Base-by-base conservation (phyloP, 2,113 vertebrate genomes). In the Rattus norvegicus region DNA sequence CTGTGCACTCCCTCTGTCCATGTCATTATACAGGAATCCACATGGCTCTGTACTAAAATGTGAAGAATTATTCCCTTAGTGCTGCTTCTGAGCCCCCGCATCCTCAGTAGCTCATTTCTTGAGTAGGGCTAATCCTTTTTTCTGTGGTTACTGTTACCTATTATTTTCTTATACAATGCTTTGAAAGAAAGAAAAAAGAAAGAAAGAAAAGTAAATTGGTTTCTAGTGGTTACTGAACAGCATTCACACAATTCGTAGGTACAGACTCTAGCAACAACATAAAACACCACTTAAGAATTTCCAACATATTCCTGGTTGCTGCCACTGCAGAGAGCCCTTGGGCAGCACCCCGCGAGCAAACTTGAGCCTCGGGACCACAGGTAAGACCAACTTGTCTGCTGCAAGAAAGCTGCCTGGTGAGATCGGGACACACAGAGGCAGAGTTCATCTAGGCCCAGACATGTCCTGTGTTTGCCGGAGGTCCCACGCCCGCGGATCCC, bases 161-260 rank as follows among this genome's bases (percentile, higher is more conserved):
- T 69, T 69, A 56, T 30, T 93, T 96, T 96, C 88, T 92, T 94
- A 72, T 1, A 92, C 11, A n/a, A 90, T 92, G 73, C 70, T 10
- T n/a, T 54, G 11, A 54, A 54, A 43, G 43, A 43, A 43, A 43
- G 43, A 33, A 36, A 33, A 87, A 61, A 84, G 72, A 19, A 54
- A 79, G 77, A 17, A 47, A 36, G 81, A 86, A 73, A 65, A 28
- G 59, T 47, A 81, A 96, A 22, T 79, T 72, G 69, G 84, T 93
- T 85, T 70, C n/a, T 84, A 49, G 39, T 19, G 84, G 47, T 94
- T 76, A 8, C 75, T 91, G 39, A 88, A 83, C 30, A 63, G n/a
- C 7, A 63, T 61, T 95, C 75, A 73, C 49, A 92, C 72, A 92
- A 88, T 92, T 49, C 76, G 22, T 61, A 43, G 20, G 10, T 28